These are phyloP conservation scores for Setipinna tenuifilis DNA, from an alignment of 2,797 vertebrate genomes.

Conservation along the genomic window DNA sequence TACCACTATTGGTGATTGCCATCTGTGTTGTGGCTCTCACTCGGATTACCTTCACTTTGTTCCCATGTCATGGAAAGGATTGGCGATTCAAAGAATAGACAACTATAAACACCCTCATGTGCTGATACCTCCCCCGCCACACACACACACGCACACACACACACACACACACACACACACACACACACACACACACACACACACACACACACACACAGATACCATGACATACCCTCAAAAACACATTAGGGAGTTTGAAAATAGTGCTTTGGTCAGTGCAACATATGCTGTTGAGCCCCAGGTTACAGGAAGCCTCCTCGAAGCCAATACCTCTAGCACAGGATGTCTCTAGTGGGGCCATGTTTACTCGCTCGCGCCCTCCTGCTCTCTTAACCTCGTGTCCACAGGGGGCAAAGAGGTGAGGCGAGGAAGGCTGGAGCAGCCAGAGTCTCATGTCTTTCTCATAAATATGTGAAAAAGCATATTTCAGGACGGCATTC, in stretches of 20 bases:
- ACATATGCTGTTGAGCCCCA: conserved; percentile 63
- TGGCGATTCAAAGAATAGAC: neutral
- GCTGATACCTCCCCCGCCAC: conserved; percentile 23
- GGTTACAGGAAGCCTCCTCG: conserved; percentile 61
- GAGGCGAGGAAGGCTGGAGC: neutral
- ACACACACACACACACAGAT: neutral
- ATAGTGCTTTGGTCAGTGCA: conserved; percentile 59
- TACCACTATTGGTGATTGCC: conserved; percentile 5
- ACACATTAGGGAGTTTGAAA: conserved; percentile 41
- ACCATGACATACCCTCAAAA: neutral
- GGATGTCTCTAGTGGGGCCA: conserved; percentile 50
- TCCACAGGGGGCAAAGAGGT: neutral
- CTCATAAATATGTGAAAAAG: conserved; percentile 19
- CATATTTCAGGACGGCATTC: neutral
- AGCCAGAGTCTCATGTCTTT: neutral
- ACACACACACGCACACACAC: neutral
- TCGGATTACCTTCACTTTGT: conserved; percentile 7
- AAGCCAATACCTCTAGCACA: conserved; percentile 64
- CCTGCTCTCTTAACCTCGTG: conserved; percentile 26
- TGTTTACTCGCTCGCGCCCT: conserved; percentile 43
- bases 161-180: neutral
- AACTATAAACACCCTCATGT: neutral
- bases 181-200: conserved; percentile 26
- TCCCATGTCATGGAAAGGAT: neutral
- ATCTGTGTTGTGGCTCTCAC: neutral